Percentiles rank a stretch among this genome's conserved stretches.
phyloP scores from a whole-genome alignment of 2,113 vertebrate genomes.

The Crotalus helleri region DNA sequence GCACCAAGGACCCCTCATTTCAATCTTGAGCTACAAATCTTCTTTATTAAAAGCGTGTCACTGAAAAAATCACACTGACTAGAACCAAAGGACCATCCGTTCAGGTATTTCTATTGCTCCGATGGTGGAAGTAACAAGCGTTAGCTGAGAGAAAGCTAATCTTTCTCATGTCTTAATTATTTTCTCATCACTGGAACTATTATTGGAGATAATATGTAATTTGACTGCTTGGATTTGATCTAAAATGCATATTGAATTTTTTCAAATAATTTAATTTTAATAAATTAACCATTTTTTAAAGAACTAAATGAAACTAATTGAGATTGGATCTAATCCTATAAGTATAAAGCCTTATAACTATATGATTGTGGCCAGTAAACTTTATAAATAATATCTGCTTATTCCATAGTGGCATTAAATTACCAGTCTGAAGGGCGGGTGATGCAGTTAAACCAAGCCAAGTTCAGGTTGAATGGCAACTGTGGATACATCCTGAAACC shows the following conservation, averaged over 20 bases:
- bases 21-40: background rate
- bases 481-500: slow-evolving; percentile 95
- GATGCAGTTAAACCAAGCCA: slow-evolving; percentile 96
- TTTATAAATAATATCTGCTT: slow-evolving; percentile 20
- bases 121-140: background rate
- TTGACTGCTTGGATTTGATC: background rate
- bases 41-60: background rate
- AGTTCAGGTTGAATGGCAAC: slow-evolving; percentile 92
- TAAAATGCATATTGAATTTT: background rate
- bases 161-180: background rate
- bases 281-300: too few relatives aligned
- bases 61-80: background rate
- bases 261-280: background rate
- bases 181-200: background rate
- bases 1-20: background rate
- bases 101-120: background rate
- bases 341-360: background rate
- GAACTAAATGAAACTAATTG: background rate
- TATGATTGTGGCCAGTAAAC: background rate
- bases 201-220: background rate
- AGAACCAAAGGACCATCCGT: background rate
- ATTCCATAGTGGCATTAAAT: slow-evolving; percentile 87
- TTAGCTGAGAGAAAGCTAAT: background rate
- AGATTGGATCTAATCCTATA: background rate
- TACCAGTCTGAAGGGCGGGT: slow-evolving; percentile 96